These are phyloP conservation scores for Molossus alvarezi DNA, from an alignment of 2,797 vertebrate species.

Conservation along the genomic window DNA sequence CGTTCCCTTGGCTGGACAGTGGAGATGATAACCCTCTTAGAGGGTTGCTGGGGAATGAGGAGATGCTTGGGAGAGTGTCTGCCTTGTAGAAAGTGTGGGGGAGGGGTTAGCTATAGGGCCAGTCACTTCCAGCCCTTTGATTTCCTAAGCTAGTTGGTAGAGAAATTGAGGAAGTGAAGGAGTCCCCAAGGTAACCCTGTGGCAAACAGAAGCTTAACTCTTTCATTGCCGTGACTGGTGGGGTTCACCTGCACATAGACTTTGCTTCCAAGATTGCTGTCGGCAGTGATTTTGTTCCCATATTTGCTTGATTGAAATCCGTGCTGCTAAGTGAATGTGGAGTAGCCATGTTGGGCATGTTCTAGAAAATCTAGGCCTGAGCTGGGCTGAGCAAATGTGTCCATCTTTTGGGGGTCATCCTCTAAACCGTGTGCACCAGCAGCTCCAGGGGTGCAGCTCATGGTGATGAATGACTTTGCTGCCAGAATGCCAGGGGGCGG, in stretches of 20 bases:
- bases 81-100: background rate
- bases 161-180: slow-evolving; percentile 35
- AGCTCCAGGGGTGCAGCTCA: background rate
- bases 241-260: background rate
- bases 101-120: background rate
- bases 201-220: background rate
- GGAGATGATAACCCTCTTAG: background rate
- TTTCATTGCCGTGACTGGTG: background rate
- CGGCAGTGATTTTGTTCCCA: background rate
- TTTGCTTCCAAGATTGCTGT: background rate
- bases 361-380: background rate
- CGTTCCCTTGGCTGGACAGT: background rate
- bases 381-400: background rate
- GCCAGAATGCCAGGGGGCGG: background rate
- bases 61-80: too few relatives aligned
- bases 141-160: background rate
- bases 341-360: background rate
- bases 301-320: background rate
- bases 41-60: background rate
- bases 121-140: background rate
- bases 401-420: background rate
- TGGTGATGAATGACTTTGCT: rapidly evolving
- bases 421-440: background rate
- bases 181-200: background rate
- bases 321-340: background rate